Conservation (phyloP, 2,797 vertebrate genomes). For the Lithobates pipiens region DNA sequence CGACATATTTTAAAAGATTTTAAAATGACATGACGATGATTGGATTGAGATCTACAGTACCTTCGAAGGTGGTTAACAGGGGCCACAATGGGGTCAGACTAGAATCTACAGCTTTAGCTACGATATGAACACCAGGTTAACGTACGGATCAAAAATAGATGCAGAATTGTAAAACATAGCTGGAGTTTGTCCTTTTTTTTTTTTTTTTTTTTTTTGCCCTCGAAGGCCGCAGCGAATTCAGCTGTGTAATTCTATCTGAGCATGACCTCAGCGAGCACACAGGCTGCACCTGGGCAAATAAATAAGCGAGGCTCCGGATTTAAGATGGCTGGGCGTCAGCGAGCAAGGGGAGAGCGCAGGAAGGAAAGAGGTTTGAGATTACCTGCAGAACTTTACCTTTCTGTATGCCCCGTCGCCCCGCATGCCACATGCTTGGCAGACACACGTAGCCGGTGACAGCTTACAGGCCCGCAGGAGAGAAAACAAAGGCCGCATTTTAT, state of each 20-base stretch:
- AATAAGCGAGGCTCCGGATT: conserved; percentile 26
- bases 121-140: too few relatives aligned
- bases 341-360: conserved; percentile 43
- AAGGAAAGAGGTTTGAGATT: conserved; percentile 50
- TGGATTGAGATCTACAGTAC: too few relatives aligned
- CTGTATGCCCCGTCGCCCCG: conserved; percentile 16
- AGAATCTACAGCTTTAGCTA: too few relatives aligned
- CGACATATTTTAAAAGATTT: too few relatives aligned
- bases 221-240: conserved; percentile 24
- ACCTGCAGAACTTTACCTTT: conserved; percentile 48
- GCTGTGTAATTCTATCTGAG: conserved; percentile 54
- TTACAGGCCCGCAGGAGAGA: conserved; percentile 44
- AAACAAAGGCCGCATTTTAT: conserved; percentile 45
- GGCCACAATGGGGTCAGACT: too few relatives aligned
- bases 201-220: not conserved
- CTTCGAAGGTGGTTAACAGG: too few relatives aligned
- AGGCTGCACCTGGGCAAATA: conserved; percentile 54
- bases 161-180: too few relatives aligned
- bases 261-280: conserved; percentile 53
- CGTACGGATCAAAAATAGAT: too few relatives aligned
- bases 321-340: conserved; percentile 39
- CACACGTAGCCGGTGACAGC: conserved; percentile 45
- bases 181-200: not conserved
- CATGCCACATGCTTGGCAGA: conserved; percentile 45
- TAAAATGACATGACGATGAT: too few relatives aligned